Percentiles rank a stretch among this genome's conserved stretches.
Evolutionary conservation across 2,113 vertebrate genomes (phyloP).

Genomic region (Vulpes ferrilata): DNA sequence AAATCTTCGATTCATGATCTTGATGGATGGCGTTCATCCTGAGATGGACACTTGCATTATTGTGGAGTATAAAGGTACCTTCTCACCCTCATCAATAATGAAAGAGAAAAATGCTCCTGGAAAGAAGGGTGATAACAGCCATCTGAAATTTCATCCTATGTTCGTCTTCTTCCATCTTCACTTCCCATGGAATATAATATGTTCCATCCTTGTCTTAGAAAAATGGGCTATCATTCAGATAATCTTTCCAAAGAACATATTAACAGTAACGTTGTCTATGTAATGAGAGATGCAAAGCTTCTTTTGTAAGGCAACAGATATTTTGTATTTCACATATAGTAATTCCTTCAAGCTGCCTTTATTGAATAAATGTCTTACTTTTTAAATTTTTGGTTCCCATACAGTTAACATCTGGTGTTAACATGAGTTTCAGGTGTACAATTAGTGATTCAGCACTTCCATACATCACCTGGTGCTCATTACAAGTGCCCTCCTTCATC

Average conservation of each 20-base stretch:
- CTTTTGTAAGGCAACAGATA: not conserved
- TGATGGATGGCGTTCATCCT: constrained; percentile 92
- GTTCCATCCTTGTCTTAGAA: not conserved
- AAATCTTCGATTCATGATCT: constrained; percentile 91
- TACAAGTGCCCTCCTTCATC: too few relatives aligned
- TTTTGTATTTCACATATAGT: not conserved
- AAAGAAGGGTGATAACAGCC: not conserved
- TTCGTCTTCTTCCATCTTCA: not conserved
- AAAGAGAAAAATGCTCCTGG: not conserved
- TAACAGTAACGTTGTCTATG: not conserved
- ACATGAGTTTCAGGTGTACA: too few relatives aligned
- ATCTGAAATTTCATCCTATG: not conserved
- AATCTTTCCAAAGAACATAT: not conserved
- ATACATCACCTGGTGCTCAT: too few relatives aligned
- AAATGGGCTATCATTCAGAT: not conserved
- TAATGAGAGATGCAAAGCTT: not conserved
- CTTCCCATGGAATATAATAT: not conserved
- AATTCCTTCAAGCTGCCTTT: not conserved
- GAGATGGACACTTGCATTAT: constrained; percentile 93
- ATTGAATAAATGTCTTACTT: not conserved
- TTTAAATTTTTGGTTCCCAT: not conserved
- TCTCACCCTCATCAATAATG: not conserved
- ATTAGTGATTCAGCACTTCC: too few relatives aligned
- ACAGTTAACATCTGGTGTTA: too few relatives aligned
- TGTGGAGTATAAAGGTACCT: constrained; percentile 91